These are phyloP conservation scores for Cassiopea andromeda DNA, from an alignment of 30 jellyfish, hydroid and myxozoan species.

Conservation along the genomic window DNA sequence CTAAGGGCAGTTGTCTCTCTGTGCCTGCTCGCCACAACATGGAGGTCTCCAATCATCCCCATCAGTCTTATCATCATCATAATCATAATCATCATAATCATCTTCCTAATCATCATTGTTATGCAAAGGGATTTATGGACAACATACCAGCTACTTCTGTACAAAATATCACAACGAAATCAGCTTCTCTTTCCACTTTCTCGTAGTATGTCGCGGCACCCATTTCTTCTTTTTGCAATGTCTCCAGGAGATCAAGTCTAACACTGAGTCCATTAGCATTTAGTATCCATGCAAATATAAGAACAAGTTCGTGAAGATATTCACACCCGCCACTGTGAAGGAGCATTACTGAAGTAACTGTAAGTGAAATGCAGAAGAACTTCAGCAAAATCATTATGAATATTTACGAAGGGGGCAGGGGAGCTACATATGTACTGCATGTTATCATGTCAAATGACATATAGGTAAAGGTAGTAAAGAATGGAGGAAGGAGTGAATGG, in stretches of 20 bases:
- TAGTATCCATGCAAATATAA: constrained; percentile 36
- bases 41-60: no score
- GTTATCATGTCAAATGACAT: neutral
- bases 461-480: neutral
- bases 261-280: constrained; percentile 35
- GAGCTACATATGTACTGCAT: no score
- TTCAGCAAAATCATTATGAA: neutral
- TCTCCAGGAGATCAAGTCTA: constrained; percentile 43
- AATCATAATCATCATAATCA: no score
- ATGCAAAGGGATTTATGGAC: neutral
- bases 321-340: constrained; percentile 56
- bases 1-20: no score
- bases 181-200: constrained; percentile 19
- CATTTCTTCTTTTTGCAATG: constrained; percentile 1
- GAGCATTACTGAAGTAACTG: constrained; percentile 31
- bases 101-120: no score
- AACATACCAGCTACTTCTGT: constrained; percentile 23
- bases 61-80: no score
- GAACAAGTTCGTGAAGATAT: constrained; percentile 13
- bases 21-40: no score
- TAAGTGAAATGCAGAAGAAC: neutral
- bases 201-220: constrained; percentile 41
- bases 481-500: neutral
- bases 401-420: neutral
- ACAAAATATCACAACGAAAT: constrained; percentile 24